Evolutionary conservation across 2,113 vertebrate genomes (phyloP), one percentile per base, ranked within the genome.

Genomic region (Butastur rufipennis): DNA sequence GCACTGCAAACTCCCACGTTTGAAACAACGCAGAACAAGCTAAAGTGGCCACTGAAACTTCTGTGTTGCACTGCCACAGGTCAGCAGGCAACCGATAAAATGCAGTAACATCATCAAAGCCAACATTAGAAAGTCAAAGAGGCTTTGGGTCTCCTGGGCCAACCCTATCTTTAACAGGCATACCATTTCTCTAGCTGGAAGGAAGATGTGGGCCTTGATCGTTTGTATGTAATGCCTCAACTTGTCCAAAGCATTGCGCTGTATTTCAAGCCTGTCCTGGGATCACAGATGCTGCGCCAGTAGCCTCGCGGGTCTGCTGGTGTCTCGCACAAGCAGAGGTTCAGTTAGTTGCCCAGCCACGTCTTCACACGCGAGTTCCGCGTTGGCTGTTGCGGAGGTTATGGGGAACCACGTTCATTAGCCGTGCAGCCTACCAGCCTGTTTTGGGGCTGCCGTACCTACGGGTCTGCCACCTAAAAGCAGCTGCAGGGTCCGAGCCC

Each of bases 291-390:
- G 29, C 29, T 1, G 11, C 29, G 13, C 29, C 34, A 61, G 72
- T 0, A 72, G 67, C 62, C 4, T 3, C 6, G 32, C 63, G n/a
- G 67, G 16, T 34, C 78, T 40, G 31, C 43, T 19, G n/a, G 16
- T 25, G 12, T 8, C 55, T 61, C 45, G 13, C 45, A 23, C 52
- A 43, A 82, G 29, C 45, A 36, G 50, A 11, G 3, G 6, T 7
- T 14, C 16, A 6, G 4, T 26, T 18, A 8, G 4, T 26, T 18
- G 7, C 31, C 25, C 43, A 1, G 16, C 34, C n/a, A 7, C 0
- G 7, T 5, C 32, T 1, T 55, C 68, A 11, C 43, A 4, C 0
- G 6, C 0, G 2, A 47, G 31, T 17, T 43, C 66, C 6, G 13
- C 1, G 13, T 0, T 16, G 32, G 42, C 62, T 50, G 32, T 14